Evolutionary conservation across 2,888 invertebrate species (phyloP), one percentile per base, ranked within the genome.

Genomic region (Noctua janthina): DNA sequence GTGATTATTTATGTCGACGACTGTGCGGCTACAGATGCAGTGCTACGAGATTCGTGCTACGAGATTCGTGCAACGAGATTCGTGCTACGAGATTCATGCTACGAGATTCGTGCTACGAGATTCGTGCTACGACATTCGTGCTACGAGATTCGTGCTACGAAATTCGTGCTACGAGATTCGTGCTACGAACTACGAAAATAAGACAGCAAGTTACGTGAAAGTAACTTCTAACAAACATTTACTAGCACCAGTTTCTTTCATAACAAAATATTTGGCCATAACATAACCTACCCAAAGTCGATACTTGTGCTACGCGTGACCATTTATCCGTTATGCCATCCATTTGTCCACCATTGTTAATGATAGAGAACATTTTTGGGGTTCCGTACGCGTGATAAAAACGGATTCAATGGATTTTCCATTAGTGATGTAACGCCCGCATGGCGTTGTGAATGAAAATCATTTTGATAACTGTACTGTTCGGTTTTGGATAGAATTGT

Each of bases 301-400:
- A 86, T 82, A 83, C 81, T 80, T 81, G 80, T 74, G 76, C 70
- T 78, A 84, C 75, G 81, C 75, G 79, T 83, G 74, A 82, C 87
- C 83, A 87, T 90, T 90, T 90, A 89, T 89, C 87, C 85, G 81
- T 71, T 74, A 79, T 84, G 72, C 79, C 78, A 85, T 82, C 84
- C 88, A 90, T 89, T 89, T 89, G 90, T 90, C 89, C 74, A 79
- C 87, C 64, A 84, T 86, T 90, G 88, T 90, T 86, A 89, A 86
- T 88, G 85, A 90, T 79, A 81, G 89, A 79, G 78, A 78, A 74
- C 70, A 83, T 86, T 86, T 88, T 85, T 79, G 79, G 88, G 78
- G 79, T 81, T 66, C 82, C 82, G 76, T 77, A 72, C 78, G 81
- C 77, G 87, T 85, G 82, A 88, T 89, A 87, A 88, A 89, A 89